Evolutionary conservation across 2,797 vertebrate genomes (phyloP).

Genomic region (Sebastes oblongus): DNA sequence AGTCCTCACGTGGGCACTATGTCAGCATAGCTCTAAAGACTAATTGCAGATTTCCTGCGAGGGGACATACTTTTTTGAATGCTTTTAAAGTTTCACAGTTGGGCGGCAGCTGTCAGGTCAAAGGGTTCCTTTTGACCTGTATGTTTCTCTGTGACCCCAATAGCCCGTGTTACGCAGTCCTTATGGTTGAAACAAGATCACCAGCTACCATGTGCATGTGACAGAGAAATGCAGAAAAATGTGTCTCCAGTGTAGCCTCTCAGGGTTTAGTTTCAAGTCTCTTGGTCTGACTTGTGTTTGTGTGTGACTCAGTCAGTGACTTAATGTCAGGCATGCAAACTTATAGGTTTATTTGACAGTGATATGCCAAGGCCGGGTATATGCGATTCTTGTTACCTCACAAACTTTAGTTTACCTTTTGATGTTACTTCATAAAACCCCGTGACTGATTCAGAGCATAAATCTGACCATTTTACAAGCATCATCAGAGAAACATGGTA

Average conservation of each 20-base stretch:
- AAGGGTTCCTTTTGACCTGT: slow-evolving; percentile 57
- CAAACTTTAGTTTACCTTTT: slow-evolving; percentile 45
- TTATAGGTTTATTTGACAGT: slow-evolving; percentile 17
- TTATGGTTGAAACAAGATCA: slow-evolving; percentile 57
- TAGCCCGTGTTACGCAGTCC: slow-evolving; percentile 38
- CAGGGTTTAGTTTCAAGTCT: slow-evolving; percentile 12
- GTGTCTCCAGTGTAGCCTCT: slow-evolving; percentile 7
- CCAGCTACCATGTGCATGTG: slow-evolving; percentile 29
- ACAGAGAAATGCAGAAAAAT: slow-evolving; percentile 5
- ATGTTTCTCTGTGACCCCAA: slow-evolving; percentile 51
- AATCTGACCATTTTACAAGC: slow-evolving; percentile 61
- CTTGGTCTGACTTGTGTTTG: background rate
- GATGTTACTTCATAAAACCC: slow-evolving; percentile 50
- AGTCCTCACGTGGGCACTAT: background rate
- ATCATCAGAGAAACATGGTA: slow-evolving; percentile 20
- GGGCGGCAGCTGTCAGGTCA: slow-evolving; percentile 70
- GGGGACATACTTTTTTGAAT: slow-evolving; percentile 50
- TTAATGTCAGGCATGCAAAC: slow-evolving; percentile 3
- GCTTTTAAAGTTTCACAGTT: slow-evolving; percentile 59
- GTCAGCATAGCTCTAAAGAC: slow-evolving; percentile 33
- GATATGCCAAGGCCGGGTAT: background rate
- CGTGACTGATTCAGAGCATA: slow-evolving; percentile 33
- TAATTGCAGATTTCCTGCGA: slow-evolving; percentile 56
- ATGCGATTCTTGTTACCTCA: slow-evolving; percentile 28
- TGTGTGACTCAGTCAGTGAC: slow-evolving; percentile 2